Evolutionary conservation across 92 coral and sea anemone species (phyloP).

Genomic region (Anthopleura xanthogrammica): DNA sequence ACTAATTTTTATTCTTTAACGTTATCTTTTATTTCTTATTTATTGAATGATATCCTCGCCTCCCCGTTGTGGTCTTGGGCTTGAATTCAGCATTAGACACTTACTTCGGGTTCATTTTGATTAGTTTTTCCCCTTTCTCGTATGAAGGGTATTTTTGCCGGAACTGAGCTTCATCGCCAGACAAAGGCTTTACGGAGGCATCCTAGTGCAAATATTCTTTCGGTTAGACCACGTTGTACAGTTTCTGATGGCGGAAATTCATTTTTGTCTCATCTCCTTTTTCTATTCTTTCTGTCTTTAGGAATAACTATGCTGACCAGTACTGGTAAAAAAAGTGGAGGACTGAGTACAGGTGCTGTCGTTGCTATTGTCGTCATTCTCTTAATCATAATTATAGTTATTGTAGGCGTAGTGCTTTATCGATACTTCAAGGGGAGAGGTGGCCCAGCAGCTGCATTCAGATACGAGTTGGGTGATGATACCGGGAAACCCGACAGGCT

Average conservation of each 20-base stretch:
- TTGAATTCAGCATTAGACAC: too few species aligned
- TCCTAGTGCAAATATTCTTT: too few species aligned
- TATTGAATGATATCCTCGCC: too few species aligned
- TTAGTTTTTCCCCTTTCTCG: too few species aligned
- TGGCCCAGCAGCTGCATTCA: constrained; percentile 13
- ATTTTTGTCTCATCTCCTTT: not conserved
- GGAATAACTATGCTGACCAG: constrained; percentile 22
- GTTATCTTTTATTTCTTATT: too few species aligned
- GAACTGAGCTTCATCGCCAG: too few species aligned
- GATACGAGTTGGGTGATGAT: constrained; percentile 55
- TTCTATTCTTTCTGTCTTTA: not conserved
- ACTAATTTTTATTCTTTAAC: too few species aligned
- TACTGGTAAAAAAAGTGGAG: not conserved
- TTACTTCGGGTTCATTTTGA: too few species aligned
- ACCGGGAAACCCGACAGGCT: constrained; percentile 47
- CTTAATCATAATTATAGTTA: constrained; percentile 37
- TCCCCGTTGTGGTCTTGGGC: too few species aligned
- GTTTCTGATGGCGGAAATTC: not conserved
- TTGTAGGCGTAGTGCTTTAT: constrained; percentile 49
- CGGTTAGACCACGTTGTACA: too few species aligned
- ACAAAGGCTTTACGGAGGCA: too few species aligned
- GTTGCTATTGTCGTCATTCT: constrained; percentile 60
- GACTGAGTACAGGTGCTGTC: constrained; percentile 56
- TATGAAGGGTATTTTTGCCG: too few species aligned
- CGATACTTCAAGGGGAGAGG: constrained; percentile 46